Evolutionary conservation across 2,888 invertebrate species (phyloP).

Genomic region (Tetanocera ferruginea): DNA sequence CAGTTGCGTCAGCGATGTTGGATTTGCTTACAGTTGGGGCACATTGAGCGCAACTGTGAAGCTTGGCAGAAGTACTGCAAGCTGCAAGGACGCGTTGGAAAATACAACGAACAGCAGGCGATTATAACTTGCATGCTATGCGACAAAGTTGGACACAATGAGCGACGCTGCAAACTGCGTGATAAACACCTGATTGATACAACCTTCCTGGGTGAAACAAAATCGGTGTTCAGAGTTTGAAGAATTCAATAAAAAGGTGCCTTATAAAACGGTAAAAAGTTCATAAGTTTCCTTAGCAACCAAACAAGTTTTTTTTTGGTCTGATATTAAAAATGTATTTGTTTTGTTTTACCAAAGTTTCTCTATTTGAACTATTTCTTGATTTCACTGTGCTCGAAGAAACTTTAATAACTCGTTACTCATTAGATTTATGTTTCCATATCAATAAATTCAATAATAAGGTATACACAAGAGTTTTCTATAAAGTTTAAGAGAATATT

Average conservation of each 20-base stretch:
- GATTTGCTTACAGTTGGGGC: slow-evolving; percentile 64
- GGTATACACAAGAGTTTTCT: no score
- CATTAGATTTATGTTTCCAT: neutral
- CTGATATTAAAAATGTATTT: no score
- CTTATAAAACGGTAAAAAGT: no score
- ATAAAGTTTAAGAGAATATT: no score
- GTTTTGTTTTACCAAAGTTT: neutral
- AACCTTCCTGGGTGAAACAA: slow-evolving; percentile 49
- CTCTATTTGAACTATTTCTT: neutral
- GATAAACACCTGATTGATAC: slow-evolving; percentile 47
- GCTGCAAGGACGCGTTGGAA: slow-evolving; percentile 3
- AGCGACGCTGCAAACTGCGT: slow-evolving; percentile 47
- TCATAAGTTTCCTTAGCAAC: no score
- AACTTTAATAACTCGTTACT: neutral
- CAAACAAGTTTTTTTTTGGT: no score
- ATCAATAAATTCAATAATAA: neutral
- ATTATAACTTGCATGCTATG: slow-evolving; percentile 50
- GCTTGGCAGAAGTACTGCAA: slow-evolving; percentile 45
- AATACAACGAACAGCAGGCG: slow-evolving; percentile 2
- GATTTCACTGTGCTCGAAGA: neutral
- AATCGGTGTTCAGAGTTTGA: slow-evolving; percentile 36
- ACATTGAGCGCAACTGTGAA: slow-evolving; percentile 62
- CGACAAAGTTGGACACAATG: slow-evolving; percentile 49
- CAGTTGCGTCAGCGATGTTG: slow-evolving; percentile 64
- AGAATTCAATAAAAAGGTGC: no score